Conservation (phyloP, 2,797 vertebrate genomes). For the Stomatorhinus walkeri region DNA sequence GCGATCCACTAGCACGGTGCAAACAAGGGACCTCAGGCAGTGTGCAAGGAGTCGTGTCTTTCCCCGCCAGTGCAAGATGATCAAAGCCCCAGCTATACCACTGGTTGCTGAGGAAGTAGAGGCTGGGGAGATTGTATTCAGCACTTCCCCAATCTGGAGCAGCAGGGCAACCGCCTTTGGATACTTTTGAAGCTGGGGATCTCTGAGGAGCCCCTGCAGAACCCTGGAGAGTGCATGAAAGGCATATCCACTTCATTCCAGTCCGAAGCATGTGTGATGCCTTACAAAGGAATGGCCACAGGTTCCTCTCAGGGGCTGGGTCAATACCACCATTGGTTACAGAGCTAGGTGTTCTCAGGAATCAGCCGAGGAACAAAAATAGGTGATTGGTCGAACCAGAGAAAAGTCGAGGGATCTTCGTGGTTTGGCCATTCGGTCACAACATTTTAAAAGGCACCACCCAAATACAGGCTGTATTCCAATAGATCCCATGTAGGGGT, state of each 20-base stretch:
- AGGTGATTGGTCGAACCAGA: not conserved
- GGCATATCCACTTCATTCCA: not conserved
- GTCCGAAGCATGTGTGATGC: not conserved
- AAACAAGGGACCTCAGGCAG: not conserved
- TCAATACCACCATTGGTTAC: not conserved
- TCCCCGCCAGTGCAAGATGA: not conserved
- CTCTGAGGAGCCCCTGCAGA: not conserved
- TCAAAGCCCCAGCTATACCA: not conserved
- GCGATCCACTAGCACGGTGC: not conserved
- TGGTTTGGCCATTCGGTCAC: not conserved
- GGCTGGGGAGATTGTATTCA: not conserved
- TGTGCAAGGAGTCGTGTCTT: not conserved
- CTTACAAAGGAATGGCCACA: not conserved
- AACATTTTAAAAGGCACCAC: not conserved
- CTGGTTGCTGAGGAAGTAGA: not conserved
- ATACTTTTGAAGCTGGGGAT: not conserved
- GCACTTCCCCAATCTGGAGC: not conserved
- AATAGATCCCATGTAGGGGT: not conserved
- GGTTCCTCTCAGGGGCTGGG: not conserved
- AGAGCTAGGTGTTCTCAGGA: not conserved
- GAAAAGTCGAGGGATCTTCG: not conserved
- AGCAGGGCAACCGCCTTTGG: not conserved
- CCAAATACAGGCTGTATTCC: not conserved
- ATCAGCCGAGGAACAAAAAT: not conserved
- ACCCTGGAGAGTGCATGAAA: not conserved